Percentiles rank a stretch among this genome's conserved stretches.
These are phyloP conservation scores for Astyanax mexicanus DNA, from an alignment of 2,797 vertebrate genomes.

Conservation along the genomic window DNA sequence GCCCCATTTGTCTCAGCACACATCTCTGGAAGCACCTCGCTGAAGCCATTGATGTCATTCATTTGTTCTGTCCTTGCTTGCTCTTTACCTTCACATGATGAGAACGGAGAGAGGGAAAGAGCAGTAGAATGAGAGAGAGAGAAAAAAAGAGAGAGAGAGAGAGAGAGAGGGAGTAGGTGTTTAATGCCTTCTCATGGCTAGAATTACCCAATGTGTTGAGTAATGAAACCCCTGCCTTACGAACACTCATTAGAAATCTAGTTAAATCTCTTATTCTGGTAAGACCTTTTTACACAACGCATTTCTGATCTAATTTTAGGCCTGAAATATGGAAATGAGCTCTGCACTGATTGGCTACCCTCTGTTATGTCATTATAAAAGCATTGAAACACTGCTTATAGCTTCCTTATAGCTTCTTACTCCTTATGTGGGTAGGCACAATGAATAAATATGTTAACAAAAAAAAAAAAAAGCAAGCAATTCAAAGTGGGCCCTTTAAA, in stretches of 20 bases:
- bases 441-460: too few species aligned
- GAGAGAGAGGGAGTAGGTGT: constrained; percentile 22
- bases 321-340: too few species aligned
- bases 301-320: too few species aligned
- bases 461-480: background rate
- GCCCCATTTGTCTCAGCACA: constrained; percentile 84
- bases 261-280: too few species aligned
- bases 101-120: constrained; percentile 54
- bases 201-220: constrained; percentile 55
- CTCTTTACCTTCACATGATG: constrained; percentile 70
- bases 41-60: constrained; percentile 80
- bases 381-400: too few species aligned
- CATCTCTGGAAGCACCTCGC: constrained; percentile 77
- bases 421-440: too few species aligned
- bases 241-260: constrained; percentile 23
- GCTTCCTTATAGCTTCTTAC: too few species aligned
- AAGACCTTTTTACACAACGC: too few species aligned
- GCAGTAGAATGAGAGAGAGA: constrained; percentile 3
- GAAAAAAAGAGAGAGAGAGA: constrained; percentile 4
- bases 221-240: constrained; percentile 30
- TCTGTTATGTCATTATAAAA: too few species aligned
- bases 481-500: background rate
- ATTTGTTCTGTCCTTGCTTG: constrained; percentile 81
- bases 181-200: constrained; percentile 62
- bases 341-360: too few species aligned